Evolutionary conservation across 2,797 vertebrate genomes (phyloP), one percentile per base, ranked within the genome.

Genomic region (Myotis pilosus): DNA sequence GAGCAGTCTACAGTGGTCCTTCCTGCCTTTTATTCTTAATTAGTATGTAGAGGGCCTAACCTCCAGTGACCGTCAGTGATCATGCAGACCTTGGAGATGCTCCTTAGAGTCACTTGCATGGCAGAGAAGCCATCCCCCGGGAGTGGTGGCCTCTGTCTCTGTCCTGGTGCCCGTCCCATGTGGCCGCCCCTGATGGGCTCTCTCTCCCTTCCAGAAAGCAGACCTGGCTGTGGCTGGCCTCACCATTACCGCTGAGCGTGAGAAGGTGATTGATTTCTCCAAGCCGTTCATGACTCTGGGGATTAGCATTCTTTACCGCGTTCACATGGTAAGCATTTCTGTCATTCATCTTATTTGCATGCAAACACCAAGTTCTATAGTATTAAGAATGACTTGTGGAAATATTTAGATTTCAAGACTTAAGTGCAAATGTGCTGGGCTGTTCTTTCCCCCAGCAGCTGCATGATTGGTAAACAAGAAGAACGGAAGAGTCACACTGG

Each of bases 251-350:
- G 99, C 99, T 0, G 99, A 99, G 97, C 98, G 99, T 22, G 99
- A 99, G 98, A 99, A 99, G 98, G 99, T 99, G 98, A 99, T 99
- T 66, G 99, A 99, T 98, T 99, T 99, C 98, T 99, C 99, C 81
- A 99, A 99, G 97, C 99, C 99, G 0, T 99, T 99, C 98, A 99
- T 99, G 99, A 99, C 99, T 97, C 98, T 99, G 96, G 99, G 99
- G 88, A 99, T 99, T 97, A 99, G 99, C 98, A 99, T 99, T 97
- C 99, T 99, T 98, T 99, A 99, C 98, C 98, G 99, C 51, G 99
- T 99, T 97, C 99, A 99, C 98, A 98, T 99, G 99, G 99, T 99
- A 98, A 96, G 96, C 95, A 0, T 97, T 98, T 97, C 92, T 96
- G 94, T 87, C 95, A 90, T 95, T 97, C 94, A 38, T 13, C 82